These are phyloP conservation scores for Meghimatium bilineatum DNA, from an alignment of 2,888 invertebrate genomes.

Conservation along the genomic window DNA sequence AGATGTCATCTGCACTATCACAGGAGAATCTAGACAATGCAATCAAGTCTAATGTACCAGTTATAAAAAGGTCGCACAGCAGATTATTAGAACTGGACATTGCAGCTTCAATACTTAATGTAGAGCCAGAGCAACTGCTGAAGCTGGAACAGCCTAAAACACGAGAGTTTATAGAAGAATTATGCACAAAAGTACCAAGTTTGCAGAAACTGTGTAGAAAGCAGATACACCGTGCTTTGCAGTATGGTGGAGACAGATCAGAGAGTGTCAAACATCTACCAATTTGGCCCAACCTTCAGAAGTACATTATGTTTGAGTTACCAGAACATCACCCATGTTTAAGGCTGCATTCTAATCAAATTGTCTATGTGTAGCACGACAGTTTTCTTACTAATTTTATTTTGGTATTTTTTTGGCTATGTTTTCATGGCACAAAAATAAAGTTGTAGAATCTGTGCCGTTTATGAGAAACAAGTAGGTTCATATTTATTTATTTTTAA, in stretches of 20 bases:
- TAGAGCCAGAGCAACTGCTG: neutral
- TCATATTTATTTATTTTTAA: too few species aligned
- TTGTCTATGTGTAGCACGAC: neutral
- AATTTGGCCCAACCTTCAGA: conserved; percentile 1
- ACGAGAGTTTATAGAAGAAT: neutral
- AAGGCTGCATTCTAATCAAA: neutral
- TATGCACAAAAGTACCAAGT: neutral
- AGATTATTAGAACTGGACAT: neutral
- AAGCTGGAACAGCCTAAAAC: neutral
- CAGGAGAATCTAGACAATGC: neutral
- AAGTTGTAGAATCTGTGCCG: too few species aligned
- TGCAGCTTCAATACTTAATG: neutral
- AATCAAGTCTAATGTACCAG: neutral
- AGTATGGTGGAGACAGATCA: neutral
- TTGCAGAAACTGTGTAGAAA: conserved; percentile 18
- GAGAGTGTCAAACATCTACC: conserved; percentile 14
- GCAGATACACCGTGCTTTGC: neutral
- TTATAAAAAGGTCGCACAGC: conserved; percentile 2
- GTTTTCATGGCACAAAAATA: too few species aligned
- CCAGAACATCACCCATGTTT: neutral
- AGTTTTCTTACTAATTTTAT: too few species aligned
- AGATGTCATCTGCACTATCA: neutral
- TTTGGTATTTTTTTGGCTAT: too few species aligned
- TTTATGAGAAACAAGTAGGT: too few species aligned
- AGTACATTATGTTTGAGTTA: conserved; percentile 15